Conservation (phyloP, 2,888 invertebrate species). For the Zootermopsis nevadensis region DNA sequence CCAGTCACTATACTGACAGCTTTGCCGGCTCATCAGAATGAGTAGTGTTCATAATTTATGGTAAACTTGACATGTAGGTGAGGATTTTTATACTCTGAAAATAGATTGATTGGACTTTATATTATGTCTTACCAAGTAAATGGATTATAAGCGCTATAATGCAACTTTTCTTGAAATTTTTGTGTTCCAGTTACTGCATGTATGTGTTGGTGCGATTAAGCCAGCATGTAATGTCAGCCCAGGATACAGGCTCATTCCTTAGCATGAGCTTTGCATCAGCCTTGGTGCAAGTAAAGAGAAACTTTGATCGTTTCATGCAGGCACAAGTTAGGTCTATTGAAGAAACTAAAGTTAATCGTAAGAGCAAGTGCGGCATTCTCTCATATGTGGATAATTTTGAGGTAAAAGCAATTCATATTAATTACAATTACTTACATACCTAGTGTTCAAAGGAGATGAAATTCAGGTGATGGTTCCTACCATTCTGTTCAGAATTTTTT, state of each 20-base stretch:
- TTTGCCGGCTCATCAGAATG: no score
- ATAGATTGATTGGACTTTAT: no score
- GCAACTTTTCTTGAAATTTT: not conserved
- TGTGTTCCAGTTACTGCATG: conserved; percentile 83
- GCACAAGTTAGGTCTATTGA: conserved; percentile 83
- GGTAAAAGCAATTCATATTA: conserved; percentile 59
- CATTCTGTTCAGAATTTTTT: no score
- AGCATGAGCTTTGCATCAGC: conserved; percentile 89
- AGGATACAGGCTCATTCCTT: conserved; percentile 87
- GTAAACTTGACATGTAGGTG: no score
- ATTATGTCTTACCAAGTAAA: no score
- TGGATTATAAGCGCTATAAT: no score
- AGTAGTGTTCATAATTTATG: no score
- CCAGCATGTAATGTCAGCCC: conserved; percentile 91
- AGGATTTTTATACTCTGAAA: no score
- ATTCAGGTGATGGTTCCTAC: no score
- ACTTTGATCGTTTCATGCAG: conserved; percentile 92
- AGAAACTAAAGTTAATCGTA: conserved; percentile 79
- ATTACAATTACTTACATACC: no score
- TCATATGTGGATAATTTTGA: conserved; percentile 92
- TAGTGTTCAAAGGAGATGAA: no score
- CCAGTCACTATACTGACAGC: no score
- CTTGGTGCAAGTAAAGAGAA: conserved; percentile 87
- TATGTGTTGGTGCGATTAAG: conserved; percentile 92
- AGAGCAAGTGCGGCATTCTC: conserved; percentile 88